Percentiles rank a stretch among this genome's conserved stretches.
These are phyloP conservation scores for Porphyrio hochstetteri DNA, from an alignment of 2,113 vertebrate species.

Conservation along the genomic window DNA sequence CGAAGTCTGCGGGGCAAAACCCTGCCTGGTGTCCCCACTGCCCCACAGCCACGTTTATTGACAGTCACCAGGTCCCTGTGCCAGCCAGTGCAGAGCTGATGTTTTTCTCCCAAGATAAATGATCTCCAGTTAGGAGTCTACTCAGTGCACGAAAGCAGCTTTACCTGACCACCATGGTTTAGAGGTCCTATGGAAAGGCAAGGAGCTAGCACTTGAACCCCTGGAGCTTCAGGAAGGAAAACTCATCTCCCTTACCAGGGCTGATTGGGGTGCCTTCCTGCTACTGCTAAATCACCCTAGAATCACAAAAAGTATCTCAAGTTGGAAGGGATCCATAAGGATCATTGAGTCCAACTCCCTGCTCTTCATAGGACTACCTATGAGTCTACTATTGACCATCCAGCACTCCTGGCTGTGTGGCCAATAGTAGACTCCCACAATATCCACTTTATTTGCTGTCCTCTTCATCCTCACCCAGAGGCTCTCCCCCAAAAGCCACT, in stretches of 20 bases:
- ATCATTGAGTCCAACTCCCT: background rate
- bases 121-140: background rate
- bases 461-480: background rate
- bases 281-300: background rate
- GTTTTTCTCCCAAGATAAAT: background rate
- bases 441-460: background rate
- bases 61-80: background rate
- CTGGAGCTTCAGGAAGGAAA: background rate
- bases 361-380: background rate
- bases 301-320: background rate
- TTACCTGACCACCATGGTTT: background rate
- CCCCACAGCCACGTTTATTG: background rate
- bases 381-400: too few species aligned
- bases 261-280: background rate
- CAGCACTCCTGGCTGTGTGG: background rate
- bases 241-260: background rate
- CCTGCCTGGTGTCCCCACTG: background rate
- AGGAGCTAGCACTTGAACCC: background rate
- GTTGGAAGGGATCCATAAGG: background rate
- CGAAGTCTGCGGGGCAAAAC: background rate
- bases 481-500: background rate
- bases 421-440: background rate
- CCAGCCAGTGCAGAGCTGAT: background rate
- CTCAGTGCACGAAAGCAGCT: background rate
- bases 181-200: background rate